These are phyloP conservation scores for Ptyas mucosa DNA, from an alignment of 2,113 vertebrate species.

Conservation along the genomic window DNA sequence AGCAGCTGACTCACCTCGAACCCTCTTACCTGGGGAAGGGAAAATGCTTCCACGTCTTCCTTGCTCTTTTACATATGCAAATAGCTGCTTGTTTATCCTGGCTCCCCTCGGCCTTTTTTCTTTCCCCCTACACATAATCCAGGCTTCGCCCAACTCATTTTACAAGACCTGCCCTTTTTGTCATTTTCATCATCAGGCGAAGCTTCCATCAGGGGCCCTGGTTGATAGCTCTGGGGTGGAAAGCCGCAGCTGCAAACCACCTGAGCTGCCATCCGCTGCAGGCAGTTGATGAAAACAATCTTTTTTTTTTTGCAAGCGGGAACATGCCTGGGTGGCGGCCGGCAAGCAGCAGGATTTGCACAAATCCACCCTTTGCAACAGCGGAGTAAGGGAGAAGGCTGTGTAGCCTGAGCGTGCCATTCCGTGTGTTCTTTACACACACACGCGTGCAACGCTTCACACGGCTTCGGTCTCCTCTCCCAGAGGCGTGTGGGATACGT, in stretches of 20 bases:
- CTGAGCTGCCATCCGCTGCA: background rate
- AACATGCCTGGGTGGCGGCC: background rate
- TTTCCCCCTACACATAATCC: no score
- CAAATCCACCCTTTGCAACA: background rate
- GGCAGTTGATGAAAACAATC: background rate
- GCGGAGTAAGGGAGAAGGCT: background rate
- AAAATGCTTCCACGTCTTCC: background rate
- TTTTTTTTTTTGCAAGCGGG: background rate
- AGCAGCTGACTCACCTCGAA: background rate
- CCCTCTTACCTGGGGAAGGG: background rate
- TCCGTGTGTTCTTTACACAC: background rate
- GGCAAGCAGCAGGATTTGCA: background rate
- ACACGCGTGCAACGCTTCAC: accelerated
- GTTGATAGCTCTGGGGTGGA: background rate
- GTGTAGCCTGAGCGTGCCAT: background rate
- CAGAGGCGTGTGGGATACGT: background rate
- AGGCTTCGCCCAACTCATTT: accelerated
- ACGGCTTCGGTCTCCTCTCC: background rate
- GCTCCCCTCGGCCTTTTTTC: background rate
- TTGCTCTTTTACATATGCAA: background rate
- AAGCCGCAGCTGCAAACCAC: background rate
- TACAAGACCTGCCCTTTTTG: background rate
- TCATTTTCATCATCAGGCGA: no score
- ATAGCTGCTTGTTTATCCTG: background rate
- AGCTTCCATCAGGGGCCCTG: background rate